Evolutionary conservation across 2,113 vertebrate genomes (phyloP), one percentile per base, ranked within the genome.

Genomic region (Protobothrops flavoviridis): DNA sequence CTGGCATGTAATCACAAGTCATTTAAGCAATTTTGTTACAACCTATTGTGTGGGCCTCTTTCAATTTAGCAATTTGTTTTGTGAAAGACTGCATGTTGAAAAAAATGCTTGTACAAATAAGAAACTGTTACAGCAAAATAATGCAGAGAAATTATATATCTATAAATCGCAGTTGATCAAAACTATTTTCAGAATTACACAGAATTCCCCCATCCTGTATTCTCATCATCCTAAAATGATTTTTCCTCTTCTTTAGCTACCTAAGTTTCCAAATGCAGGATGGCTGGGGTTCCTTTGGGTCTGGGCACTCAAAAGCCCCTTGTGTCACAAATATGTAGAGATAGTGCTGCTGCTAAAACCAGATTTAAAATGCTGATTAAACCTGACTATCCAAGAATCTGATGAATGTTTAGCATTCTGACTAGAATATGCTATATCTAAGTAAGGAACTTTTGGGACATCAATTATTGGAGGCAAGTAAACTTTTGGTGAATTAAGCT

Each of bases 91-190:
- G 45, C 87, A 93, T 87, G 91, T 90, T 85, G 92, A 86, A 90
- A 93, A 90, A 87, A 85, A 45, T 0, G 93, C 87, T 55, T 91
- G 24, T 88, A 59, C 24, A 39, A 56, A 92, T 87, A 93, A 92
- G 85, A 93, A 91, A 94, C 95, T 94, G 94, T 93, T 93, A 43
- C 48, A 55, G 48, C 91, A 94, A 95, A 92, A 92, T 90, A 90
- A 86, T 96, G 92, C 92, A 94, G 92, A 90, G 92, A 92, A 55
- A 61, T 94, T 88, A 59, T 94, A 55, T 53, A 91, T 39, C 87
- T 95, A 88, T 39, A 94, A 97, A 95, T 69, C 53, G 91, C 64
- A n/a, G 93, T 92, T 90, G 55, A 92, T 94, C 91, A 94, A 95
- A 91, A 92, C 74, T 94, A 90, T 93, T 45, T 97, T 94, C 93